Evolutionary conservation across 2,113 vertebrate species (phyloP), one percentile per base, ranked within the genome.

Genomic region (Chauna torquata): DNA sequence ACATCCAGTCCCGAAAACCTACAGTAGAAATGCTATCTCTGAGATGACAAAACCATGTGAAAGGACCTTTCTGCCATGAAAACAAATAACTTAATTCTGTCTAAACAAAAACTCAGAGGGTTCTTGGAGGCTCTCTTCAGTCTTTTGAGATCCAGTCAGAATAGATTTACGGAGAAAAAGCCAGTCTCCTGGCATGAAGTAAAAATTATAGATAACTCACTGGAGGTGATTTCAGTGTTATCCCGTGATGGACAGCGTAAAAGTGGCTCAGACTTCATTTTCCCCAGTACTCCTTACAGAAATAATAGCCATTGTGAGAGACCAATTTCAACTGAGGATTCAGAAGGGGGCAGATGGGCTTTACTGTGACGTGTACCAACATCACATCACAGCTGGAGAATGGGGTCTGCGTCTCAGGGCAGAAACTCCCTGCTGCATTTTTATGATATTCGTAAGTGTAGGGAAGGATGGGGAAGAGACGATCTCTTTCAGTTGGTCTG

Each of bases 401-500:
- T 4, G 11, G 9, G 3, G 1, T 57, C 14, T 45, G 22, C 8
- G 16, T 57, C 36, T 72, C 23, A 40, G 44, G 68, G 13, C 25
- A 91, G 59, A 64, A 93, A 65, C 10, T 1, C 5, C 8, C 16
- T 15, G 25, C 7, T 34, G 49, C 52, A 47, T 22, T 91, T 91
- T 4, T 57, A 55, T 61, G 36, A 28, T 4, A 3, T 8, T n/a
- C 42, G 1, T 32, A 52, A 64, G 4, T 3, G 4, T 40, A 24
- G 27, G 36, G 16, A 64, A 64, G 24, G 36, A 24, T 64, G 16
- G 15, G 12, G 22, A 57, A 72, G 16, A 22, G 16, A 64, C 1
- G 1, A 8, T 12, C 18, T 86, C 54, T 32, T 64, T 59, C 34
- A 30, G 8, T 17, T 4, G 28, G 4, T 25, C 64, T 0, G 1